A percentile compares a stretch with the other conserved stretches of the same genome.
phyloP scores from a whole-genome alignment of 2,888 invertebrate genomes.

The Unio delphinus region DNA sequence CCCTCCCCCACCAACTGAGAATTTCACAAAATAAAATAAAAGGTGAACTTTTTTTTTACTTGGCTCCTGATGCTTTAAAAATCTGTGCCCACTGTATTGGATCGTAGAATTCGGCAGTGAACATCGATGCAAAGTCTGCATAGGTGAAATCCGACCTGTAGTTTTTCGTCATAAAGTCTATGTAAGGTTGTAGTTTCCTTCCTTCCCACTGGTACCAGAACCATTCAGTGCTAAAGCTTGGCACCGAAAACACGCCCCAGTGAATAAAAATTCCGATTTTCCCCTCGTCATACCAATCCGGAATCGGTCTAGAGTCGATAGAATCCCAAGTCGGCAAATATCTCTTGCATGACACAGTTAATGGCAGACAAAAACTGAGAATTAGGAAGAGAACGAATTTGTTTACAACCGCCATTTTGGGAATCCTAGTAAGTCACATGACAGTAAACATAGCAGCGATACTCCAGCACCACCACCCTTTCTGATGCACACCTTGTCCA shows the following conservation, averaged over 20 bases:
- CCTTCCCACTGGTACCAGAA: constrained; percentile 87
- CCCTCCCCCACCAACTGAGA: too few relatives aligned
- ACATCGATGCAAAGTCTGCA: constrained; percentile 89
- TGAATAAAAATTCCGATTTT: constrained; percentile 75
- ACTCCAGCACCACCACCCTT: too few relatives aligned
- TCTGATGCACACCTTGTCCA: too few relatives aligned
- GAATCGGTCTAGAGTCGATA: constrained; percentile 85
- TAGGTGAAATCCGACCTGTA: constrained; percentile 89
- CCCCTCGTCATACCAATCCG: constrained; percentile 71
- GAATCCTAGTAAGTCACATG: too few relatives aligned
- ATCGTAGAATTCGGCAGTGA: constrained; percentile 89
- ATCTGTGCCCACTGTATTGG: constrained; percentile 86
- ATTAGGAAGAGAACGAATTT: background rate
- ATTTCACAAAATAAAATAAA: too few relatives aligned
- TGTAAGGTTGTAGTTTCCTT: constrained; percentile 46
- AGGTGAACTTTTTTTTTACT: constrained; percentile 73
- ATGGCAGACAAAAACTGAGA: background rate
- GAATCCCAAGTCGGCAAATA: constrained; percentile 84
- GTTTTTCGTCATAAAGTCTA: constrained; percentile 83
- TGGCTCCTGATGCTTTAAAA: constrained; percentile 87
- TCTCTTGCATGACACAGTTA: background rate
- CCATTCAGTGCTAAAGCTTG: constrained; percentile 79
- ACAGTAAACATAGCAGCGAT: too few relatives aligned
- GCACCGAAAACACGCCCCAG: constrained; percentile 67
- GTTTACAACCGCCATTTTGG: background rate